Evolutionary conservation across 2,113 vertebrate species (phyloP).

Genomic region (Oncorhynchus mykiss): DNA sequence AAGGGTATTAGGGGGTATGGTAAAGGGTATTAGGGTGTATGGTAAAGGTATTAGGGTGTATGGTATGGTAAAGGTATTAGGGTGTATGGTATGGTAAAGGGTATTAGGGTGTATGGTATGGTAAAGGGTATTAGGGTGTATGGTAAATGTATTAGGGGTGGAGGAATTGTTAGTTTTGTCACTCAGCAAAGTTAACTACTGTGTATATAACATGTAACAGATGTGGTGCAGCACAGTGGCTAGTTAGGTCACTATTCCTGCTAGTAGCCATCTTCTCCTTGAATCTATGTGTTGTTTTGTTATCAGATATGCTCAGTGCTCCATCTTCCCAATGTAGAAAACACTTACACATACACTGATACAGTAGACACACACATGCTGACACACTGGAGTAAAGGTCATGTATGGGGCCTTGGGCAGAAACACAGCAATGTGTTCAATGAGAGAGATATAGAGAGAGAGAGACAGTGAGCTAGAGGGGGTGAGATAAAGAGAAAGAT

Average conservation of each 20-base stretch:
- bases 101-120: no score
- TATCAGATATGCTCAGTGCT: not conserved
- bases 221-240: not conserved
- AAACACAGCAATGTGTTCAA: not conserved
- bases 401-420: no score
- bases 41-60: no score
- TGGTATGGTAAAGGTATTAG: no score
- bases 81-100: no score
- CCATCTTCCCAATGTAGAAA: no score
- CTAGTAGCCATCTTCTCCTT: not conserved
- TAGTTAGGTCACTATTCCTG: not conserved
- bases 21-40: no score
- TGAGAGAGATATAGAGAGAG: not conserved
- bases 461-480: no score
- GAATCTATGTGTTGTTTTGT: not conserved
- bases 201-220: not conserved
- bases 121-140: not conserved
- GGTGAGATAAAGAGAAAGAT: not conserved
- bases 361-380: not conserved
- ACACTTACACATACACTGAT: no score
- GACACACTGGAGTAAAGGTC: no score
- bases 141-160: not conserved
- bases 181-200: conserved; percentile 2
- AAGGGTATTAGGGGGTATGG: no score
- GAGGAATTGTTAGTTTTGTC: not conserved